phyloP scores from a whole-genome alignment of 2,113 vertebrate genomes.

The Nothobranchius kuhntae region DNA sequence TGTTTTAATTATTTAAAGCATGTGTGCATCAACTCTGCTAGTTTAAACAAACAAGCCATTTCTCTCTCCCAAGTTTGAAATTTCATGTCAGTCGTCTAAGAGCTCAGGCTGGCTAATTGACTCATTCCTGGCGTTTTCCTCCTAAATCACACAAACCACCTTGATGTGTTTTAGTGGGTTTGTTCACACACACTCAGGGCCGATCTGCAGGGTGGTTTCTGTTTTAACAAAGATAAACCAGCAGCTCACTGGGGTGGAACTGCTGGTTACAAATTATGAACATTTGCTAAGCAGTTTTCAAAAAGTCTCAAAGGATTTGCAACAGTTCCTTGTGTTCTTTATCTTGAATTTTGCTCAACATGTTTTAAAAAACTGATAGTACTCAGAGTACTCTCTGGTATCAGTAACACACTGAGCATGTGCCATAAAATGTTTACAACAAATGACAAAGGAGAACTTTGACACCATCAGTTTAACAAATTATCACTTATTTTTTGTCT shows the following conservation, averaged over 20 bases:
- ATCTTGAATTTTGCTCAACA: too few species aligned
- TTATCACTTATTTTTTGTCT: constrained; percentile 26
- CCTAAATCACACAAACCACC: constrained; percentile 33
- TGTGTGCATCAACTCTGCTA: background rate
- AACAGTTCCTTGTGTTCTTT: too few species aligned
- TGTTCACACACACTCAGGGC: background rate
- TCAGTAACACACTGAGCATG: background rate
- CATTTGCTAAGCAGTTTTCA: too few species aligned
- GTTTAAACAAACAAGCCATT: constrained; percentile 25
- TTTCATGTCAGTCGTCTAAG: constrained; percentile 9
- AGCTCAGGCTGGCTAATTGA: background rate
- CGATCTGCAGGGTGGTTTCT: background rate
- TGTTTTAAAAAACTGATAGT: too few species aligned
- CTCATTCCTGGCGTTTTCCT: background rate
- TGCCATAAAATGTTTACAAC: constrained; percentile 27
- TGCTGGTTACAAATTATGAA: too few species aligned
- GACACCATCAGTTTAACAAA: constrained; percentile 37
- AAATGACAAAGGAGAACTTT: constrained; percentile 24
- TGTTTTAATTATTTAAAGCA: constrained; percentile 29
- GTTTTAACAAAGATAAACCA: too few species aligned
- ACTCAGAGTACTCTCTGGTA: too few species aligned
- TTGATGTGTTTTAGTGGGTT: constrained; percentile 7
- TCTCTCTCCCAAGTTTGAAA: constrained; percentile 10
- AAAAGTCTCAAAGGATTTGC: too few species aligned
- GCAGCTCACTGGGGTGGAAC: too few species aligned